Evolutionary conservation across 2,113 vertebrate species (phyloP).

Genomic region (Protomyctophum bolini): DNA sequence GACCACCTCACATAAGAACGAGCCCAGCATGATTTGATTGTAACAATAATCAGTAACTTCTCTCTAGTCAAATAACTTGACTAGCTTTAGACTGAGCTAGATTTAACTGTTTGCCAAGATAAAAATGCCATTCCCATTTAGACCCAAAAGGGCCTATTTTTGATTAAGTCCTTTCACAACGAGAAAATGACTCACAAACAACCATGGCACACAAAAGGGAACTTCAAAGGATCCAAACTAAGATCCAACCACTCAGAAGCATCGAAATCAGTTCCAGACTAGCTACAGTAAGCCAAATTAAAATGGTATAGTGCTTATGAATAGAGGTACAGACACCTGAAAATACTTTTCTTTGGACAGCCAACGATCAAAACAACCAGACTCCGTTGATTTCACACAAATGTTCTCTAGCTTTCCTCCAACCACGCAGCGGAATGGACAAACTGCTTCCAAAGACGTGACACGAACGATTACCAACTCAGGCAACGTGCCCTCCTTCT

Average conservation of each 20-base stretch:
- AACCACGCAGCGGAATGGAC: conserved; percentile 32
- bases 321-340: conserved; percentile 44
- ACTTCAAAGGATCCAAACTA: conserved; percentile 21
- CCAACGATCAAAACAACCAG: conserved; percentile 12
- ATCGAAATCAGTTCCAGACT: conserved; percentile 25
- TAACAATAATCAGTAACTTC: conserved; percentile 27
- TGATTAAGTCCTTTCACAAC: conserved; percentile 30
- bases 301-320: conserved; percentile 43
- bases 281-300: conserved; percentile 44
- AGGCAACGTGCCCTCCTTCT: conserved; percentile 19
- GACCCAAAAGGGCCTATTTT: conserved; percentile 14
- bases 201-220: conserved; percentile 53
- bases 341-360: conserved; percentile 56
- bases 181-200: conserved; percentile 18
- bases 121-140: conserved; percentile 37
- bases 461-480: conserved; percentile 14
- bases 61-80: conserved; percentile 29
- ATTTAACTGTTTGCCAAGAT: conserved; percentile 29
- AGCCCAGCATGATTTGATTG: conserved; percentile 17
- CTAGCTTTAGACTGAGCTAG: conserved; percentile 16
- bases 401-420: conserved; percentile 22
- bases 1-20: conserved; percentile 18
- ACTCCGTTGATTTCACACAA: conserved; percentile 31
- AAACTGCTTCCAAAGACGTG: conserved; percentile 23
- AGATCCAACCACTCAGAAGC: conserved; percentile 17